These are phyloP conservation scores for Phataginus tetradactyla DNA, from an alignment of 2,797 vertebrate genomes.

Conservation along the genomic window DNA sequence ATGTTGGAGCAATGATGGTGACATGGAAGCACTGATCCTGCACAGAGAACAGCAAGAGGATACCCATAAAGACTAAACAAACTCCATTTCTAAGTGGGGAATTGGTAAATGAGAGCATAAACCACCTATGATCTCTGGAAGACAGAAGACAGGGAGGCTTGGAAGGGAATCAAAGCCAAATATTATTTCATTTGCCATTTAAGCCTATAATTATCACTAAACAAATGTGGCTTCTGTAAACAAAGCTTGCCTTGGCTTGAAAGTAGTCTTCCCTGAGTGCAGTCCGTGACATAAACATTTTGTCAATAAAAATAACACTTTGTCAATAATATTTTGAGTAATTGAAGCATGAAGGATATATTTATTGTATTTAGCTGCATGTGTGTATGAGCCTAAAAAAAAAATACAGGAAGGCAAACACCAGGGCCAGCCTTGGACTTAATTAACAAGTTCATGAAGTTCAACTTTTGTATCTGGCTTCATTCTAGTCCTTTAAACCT, in stretches of 20 bases:
- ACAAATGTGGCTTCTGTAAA: slow-evolving; percentile 7
- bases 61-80: not conserved
- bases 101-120: not conserved
- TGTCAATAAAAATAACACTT: no score
- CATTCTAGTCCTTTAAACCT: not conserved
- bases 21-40: no score
- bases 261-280: not conserved
- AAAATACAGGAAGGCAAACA: not conserved
- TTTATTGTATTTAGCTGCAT: not conserved
- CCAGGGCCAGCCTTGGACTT: not conserved
- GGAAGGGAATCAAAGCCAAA: not conserved
- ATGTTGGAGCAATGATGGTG: not conserved
- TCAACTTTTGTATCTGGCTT: not conserved
- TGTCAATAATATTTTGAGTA: slow-evolving; percentile 7
- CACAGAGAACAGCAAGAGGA: not conserved
- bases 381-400: not conserved
- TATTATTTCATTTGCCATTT: slow-evolving; percentile 2
- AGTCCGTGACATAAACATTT: not conserved
- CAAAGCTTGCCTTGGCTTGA: not conserved
- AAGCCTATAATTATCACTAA: not conserved
- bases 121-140: not conserved
- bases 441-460: slow-evolving; percentile 12
- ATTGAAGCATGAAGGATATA: not conserved
- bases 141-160: not conserved
- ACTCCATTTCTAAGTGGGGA: not conserved